A percentile compares a stretch with the other conserved stretches of the same genome.
phyloP scores from a whole-genome alignment of 2,113 vertebrate species.

The Ptychochromis oligacanthus region DNA sequence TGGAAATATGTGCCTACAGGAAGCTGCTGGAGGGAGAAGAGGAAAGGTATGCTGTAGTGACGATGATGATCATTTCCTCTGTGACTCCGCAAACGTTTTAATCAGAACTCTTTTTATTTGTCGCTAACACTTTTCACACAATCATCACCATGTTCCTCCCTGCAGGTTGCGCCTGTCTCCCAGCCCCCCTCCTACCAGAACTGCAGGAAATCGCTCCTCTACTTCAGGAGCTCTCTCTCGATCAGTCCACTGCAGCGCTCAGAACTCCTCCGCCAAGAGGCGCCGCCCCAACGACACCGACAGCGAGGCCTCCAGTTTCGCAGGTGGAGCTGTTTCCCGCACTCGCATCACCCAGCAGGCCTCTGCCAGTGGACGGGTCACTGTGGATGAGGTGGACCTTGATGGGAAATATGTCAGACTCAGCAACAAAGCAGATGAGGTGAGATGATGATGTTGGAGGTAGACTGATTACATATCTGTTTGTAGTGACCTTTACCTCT shows the following conservation, averaged over 20 bases:
- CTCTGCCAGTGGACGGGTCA: conserved; percentile 90
- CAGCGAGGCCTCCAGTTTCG: conserved; percentile 81
- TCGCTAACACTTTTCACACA: background rate
- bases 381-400: conserved; percentile 95
- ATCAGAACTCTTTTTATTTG: fast-evolving
- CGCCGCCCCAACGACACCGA: conserved; percentile 87
- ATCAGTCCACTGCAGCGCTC: conserved; percentile 26
- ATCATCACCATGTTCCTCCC: background rate
- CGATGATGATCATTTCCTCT: fast-evolving
- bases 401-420: conserved; percentile 94
- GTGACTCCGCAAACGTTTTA: no score
- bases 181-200: conserved; percentile 85
- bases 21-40: conserved; percentile 97
- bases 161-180: conserved; percentile 91
- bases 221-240: conserved; percentile 57
- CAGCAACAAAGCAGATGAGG: conserved; percentile 94
- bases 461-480: background rate
- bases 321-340: conserved; percentile 77
- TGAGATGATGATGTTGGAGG: conserved; percentile 55
- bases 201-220: conserved; percentile 76
- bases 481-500: background rate
- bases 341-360: conserved; percentile 94
- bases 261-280: conserved; percentile 85
- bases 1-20: conserved; percentile 97
- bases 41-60: conserved; percentile 82